A percentile compares a stretch with the other conserved stretches of the same genome.
Evolutionary conservation across 2,797 vertebrate genomes (phyloP).

Genomic region (Pempheris klunzingeri): DNA sequence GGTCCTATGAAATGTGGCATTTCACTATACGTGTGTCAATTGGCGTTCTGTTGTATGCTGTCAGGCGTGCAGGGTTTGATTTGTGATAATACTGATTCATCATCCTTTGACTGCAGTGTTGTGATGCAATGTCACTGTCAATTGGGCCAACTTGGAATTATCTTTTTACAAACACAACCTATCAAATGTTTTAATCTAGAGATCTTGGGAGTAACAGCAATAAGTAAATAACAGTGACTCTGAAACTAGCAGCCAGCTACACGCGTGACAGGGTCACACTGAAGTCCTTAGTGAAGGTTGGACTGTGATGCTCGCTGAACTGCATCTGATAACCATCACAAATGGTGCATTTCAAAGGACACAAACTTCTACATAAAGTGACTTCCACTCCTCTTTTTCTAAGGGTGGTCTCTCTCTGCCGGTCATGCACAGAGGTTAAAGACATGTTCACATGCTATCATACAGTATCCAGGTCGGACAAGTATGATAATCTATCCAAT

Average conservation of each 20-base stretch:
- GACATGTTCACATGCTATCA: conserved; percentile 86
- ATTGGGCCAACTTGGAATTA: neutral
- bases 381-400: conserved; percentile 71
- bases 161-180: conserved; percentile 14
- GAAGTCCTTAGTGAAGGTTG: conserved; percentile 67
- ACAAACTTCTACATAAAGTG: conserved; percentile 78
- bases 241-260: conserved; percentile 19
- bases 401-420: conserved; percentile 76
- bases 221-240: neutral
- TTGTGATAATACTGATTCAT: conserved; percentile 33
- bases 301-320: conserved; percentile 68
- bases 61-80: conserved; percentile 14
- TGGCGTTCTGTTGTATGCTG: conserved; percentile 24
- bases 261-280: conserved; percentile 44
- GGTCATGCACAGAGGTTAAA: conserved; percentile 75
- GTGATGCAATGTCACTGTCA: conserved; percentile 14
- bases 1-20: conserved; percentile 61
- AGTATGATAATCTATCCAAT: conserved; percentile 85
- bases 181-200: too few relatives aligned
- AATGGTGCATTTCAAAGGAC: conserved; percentile 83
- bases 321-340: conserved; percentile 78
- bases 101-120: conserved; percentile 29
- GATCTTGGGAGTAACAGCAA: neutral
- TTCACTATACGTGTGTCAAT: conserved; percentile 38
- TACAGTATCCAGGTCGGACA: conserved; percentile 82